Base-by-base conservation (phyloP, 1,140 invertebrate genomes). In the Cherax destructor region DNA sequence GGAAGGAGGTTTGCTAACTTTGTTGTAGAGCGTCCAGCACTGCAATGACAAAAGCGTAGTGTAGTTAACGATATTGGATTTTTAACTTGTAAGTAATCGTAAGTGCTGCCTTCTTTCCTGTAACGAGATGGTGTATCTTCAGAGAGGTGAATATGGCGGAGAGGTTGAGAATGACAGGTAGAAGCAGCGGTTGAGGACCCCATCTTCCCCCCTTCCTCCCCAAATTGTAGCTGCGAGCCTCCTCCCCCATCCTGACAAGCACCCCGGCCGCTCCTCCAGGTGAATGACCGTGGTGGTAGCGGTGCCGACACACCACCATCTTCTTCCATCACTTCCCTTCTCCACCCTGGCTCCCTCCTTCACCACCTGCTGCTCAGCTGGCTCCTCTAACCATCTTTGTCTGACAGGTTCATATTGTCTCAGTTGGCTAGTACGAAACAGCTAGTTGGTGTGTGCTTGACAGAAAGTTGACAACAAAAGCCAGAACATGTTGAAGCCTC, bases 271-370 rank as follows among this genome's bases (percentile, higher is more conserved):
- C 69, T 74, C 69, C 69, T 74, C 24, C 69, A 74, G 69, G 69
- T 74, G 69, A 74, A 74, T 74, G 69, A 74, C 69, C 69, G 69
- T 74, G 69, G 69, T 6, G n/a, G 69, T 74, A 74, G 69, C 69
- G 69, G 69, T 5, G 24, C 69, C 69, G 24, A 7, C n/a, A 69
- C 65, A 74, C 69, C 21, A 10, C 21, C 69, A 65, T 18, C 61
- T 18, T n/a, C 69, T 30, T 30, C n/a, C 69, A 74, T 74, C n/a
- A 30, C 24, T 30, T 30, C 69, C n/a, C 69, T 74, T n/a, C 69
- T 11, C 69, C 4, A 30, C 24, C 24, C 7, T 74, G 21, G 18
- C 61, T 2, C 61, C 18, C 69, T 74, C 69, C 69, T 74, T 6
- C 69, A n/a, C 16, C 69, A 30, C 4, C 69, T 24, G 69, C 69